Percentiles rank a stretch among this genome's conserved stretches.
Evolutionary conservation across 2,888 invertebrate genomes (phyloP).

Genomic region (Trichogramma dendrolimi): DNA sequence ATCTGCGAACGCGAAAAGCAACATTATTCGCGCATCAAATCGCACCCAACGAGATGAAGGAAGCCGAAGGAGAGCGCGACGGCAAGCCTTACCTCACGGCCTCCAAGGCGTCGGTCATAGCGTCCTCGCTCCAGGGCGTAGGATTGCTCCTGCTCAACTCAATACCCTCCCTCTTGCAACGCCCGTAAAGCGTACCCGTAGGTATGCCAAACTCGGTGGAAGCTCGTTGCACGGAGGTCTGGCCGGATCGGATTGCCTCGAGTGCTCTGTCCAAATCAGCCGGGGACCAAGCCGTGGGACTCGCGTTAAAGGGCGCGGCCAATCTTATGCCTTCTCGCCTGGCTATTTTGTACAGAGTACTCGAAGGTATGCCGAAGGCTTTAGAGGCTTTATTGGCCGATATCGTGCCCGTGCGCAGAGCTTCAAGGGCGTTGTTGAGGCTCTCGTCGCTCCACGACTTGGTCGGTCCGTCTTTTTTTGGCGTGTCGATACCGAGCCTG

Average conservation of each 20-base stretch:
- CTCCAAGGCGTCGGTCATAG: slow-evolving; percentile 85
- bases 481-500: slow-evolving; percentile 83
- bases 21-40: background rate
- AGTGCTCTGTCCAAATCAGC: slow-evolving; percentile 79
- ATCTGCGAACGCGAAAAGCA: slow-evolving; percentile 54
- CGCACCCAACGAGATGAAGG: background rate
- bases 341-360: slow-evolving; percentile 87
- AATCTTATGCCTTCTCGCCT: slow-evolving; percentile 83
- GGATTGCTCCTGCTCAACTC: slow-evolving; percentile 83
- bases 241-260: slow-evolving; percentile 75
- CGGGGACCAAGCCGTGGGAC: slow-evolving; percentile 82
- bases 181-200: slow-evolving; percentile 81
- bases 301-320: slow-evolving; percentile 86
- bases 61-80: background rate
- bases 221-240: slow-evolving; percentile 79
- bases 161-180: slow-evolving; percentile 86
- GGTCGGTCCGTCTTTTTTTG: slow-evolving; percentile 82
- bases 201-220: slow-evolving; percentile 84
- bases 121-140: slow-evolving; percentile 92
- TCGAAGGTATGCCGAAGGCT: slow-evolving; percentile 86
- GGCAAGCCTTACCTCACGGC: slow-evolving; percentile 68
- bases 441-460: slow-evolving; percentile 87
- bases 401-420: slow-evolving; percentile 76
- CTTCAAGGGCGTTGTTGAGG: slow-evolving; percentile 75
- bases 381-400: slow-evolving; percentile 90